These are phyloP conservation scores for Dryococelus australis DNA, from an alignment of 2,888 invertebrate species.

Conservation along the genomic window DNA sequence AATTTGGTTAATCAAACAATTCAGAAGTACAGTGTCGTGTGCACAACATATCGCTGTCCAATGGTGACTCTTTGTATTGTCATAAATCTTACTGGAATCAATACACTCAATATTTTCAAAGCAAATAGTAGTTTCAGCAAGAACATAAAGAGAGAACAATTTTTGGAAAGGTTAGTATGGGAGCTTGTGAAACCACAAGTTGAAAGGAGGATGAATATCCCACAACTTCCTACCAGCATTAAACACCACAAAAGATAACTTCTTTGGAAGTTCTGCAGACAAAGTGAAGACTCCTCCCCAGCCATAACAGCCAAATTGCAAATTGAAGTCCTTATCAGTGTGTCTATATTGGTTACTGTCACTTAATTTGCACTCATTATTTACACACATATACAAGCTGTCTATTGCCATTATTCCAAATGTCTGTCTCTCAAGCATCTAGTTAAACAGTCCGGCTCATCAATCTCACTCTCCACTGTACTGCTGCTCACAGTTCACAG, in stretches of 20 bases:
- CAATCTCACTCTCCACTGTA: no score
- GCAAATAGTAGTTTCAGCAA: not conserved
- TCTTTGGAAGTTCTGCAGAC: not conserved
- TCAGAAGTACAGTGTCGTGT: not conserved
- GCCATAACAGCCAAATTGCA: no score
- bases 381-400: no score
- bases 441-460: no score
- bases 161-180: not conserved
- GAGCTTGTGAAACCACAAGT: not conserved
- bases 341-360: no score
- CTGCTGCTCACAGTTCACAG: no score
- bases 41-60: not conserved
- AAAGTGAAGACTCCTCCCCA: no score
- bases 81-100: constrained; percentile 18
- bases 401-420: no score
- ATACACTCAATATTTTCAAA: not conserved
- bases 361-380: no score
- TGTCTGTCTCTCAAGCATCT: no score
- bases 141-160: not conserved
- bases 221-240: not conserved
- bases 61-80: not conserved
- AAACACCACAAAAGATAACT: not conserved
- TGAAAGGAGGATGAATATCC: not conserved
- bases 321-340: no score
- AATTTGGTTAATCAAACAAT: not conserved